These are phyloP conservation scores for Monopis laevigella DNA, from an alignment of 2,888 invertebrate genomes.

Conservation along the genomic window DNA sequence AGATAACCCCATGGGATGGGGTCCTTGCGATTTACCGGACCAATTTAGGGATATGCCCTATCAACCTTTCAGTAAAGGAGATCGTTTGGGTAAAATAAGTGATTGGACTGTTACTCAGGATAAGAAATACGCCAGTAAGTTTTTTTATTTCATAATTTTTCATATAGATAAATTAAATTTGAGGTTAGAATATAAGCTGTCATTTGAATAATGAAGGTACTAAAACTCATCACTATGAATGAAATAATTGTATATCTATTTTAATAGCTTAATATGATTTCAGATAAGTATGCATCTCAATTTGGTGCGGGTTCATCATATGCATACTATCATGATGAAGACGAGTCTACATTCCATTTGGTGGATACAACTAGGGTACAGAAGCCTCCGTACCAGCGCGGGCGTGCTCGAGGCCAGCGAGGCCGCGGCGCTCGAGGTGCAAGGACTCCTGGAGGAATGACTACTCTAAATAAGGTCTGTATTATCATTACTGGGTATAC, in stretches of 20 bases:
- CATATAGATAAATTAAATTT: no score
- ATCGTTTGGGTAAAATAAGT: constrained; percentile 97
- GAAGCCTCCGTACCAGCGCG: constrained; percentile 93
- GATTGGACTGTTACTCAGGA: constrained; percentile 99
- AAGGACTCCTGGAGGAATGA: constrained; percentile 77
- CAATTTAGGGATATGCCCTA: constrained; percentile 97
- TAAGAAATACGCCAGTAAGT: constrained; percentile 90
- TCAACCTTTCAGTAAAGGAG: constrained; percentile 98
- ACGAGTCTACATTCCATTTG: constrained; percentile 97
- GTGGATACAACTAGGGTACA: constrained; percentile 93
- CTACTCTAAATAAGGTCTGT: constrained; percentile 80
- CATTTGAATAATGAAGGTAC: no score
- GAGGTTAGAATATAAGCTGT: no score
- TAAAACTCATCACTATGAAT: no score
- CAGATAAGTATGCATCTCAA: constrained; percentile 92
- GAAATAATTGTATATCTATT: no score
- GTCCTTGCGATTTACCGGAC: constrained; percentile 93
- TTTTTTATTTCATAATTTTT: no score
- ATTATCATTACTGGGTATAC: no score
- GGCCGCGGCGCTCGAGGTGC: constrained; percentile 77
- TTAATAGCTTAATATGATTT: no score
- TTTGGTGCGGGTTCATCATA: constrained; percentile 97
- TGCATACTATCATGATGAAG: constrained; percentile 98
- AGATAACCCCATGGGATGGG: constrained; percentile 94
- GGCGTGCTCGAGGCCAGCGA: constrained; percentile 84